These are phyloP conservation scores for Strix aluco DNA, from an alignment of 2,113 vertebrate genomes.

Conservation along the genomic window DNA sequence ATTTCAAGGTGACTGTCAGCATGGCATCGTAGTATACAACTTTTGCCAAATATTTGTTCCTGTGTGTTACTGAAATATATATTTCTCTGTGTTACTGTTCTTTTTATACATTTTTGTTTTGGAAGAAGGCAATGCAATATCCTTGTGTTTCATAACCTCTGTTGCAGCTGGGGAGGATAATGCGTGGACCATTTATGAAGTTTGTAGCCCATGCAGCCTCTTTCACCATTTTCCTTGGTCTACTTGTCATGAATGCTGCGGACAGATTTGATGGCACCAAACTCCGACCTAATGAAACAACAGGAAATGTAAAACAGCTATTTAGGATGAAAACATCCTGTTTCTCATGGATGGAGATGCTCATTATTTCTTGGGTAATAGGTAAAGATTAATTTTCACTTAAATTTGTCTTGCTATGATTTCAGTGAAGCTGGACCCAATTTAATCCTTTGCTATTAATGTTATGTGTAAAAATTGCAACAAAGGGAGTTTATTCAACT, in stretches of 20 bases:
- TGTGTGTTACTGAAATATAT: not conserved
- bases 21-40: not conserved
- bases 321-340: slow-evolving; percentile 96
- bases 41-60: not conserved
- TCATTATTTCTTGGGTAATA: slow-evolving; percentile 97
- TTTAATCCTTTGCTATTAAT: not conserved
- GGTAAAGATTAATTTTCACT: slow-evolving; percentile 77
- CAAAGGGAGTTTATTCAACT: not conserved
- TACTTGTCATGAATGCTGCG: slow-evolving; percentile 93
- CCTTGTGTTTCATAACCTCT: slow-evolving; percentile 42
- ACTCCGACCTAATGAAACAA: slow-evolving; percentile 93
- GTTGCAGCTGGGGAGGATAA: slow-evolving; percentile 88
- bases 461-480: not conserved
- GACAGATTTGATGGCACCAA: slow-evolving; percentile 93
- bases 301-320: slow-evolving; percentile 87
- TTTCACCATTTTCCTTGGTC: slow-evolving; percentile 91
- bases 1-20: not conserved
- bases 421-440: not conserved
- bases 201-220: slow-evolving; percentile 96
- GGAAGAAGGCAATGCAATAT: not conserved
- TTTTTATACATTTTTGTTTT: not conserved
- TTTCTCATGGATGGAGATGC: slow-evolving; percentile 96
- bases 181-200: slow-evolving; percentile 94
- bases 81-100: not conserved
- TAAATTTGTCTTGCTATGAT: not conserved